Evolutionary conservation across 2,113 vertebrate genomes (phyloP).

Genomic region (Sprattus sprattus): DNA sequence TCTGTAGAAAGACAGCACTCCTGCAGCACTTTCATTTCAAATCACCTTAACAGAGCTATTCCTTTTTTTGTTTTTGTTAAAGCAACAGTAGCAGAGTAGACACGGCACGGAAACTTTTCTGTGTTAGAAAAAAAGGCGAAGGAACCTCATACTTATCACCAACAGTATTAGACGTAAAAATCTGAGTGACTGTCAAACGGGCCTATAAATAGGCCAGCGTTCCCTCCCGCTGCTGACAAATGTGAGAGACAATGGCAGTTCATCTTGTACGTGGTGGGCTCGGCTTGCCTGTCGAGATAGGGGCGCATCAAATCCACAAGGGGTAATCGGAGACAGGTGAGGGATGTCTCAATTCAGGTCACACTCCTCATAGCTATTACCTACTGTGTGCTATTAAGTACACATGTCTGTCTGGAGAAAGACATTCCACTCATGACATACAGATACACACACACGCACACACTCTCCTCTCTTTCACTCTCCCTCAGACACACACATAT

Average conservation of each 20-base stretch:
- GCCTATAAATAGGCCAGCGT: constrained; percentile 43
- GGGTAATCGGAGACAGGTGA: constrained; percentile 33
- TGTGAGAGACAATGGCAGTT: constrained; percentile 43
- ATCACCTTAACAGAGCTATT: no score
- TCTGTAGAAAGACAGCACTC: no score
- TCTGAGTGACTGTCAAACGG: constrained; percentile 38
- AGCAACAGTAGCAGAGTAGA: constrained; percentile 14
- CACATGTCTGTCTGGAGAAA: constrained; percentile 5
- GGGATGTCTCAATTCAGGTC: constrained; percentile 33
- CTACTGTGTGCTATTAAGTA: constrained; percentile 32
- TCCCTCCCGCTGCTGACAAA: constrained; percentile 40
- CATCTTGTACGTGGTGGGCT: constrained; percentile 31
- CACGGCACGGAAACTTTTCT: not conserved
- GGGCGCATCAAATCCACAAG: constrained; percentile 39
- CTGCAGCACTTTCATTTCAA: no score
- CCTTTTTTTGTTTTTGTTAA: not conserved
- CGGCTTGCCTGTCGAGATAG: constrained; percentile 29
- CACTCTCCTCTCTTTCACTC: not conserved
- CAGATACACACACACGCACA: not conserved
- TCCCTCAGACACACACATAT: not conserved
- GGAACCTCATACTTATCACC: constrained; percentile 38
- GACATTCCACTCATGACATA: not conserved
- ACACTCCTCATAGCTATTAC: constrained; percentile 26
- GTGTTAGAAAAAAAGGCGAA: not conserved
- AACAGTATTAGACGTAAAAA: constrained; percentile 39